Evolutionary conservation across 2,888 invertebrate genomes (phyloP), one percentile per base, ranked within the genome.

Genomic region (Meteorus colon): DNA sequence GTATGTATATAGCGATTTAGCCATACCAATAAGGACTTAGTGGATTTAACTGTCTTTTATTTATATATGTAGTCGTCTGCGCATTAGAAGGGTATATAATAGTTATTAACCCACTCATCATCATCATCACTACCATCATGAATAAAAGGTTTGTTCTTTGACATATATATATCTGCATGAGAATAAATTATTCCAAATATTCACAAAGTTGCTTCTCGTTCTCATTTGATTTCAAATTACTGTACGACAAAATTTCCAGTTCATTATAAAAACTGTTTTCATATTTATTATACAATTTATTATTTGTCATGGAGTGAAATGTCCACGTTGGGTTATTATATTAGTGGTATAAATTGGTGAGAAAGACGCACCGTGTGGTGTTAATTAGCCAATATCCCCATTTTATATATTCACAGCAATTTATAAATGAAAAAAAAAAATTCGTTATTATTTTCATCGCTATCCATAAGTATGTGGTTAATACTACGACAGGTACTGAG

Each of bases 21-120:
- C n/a, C n/a, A 19, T 55, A 55, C 8, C 8, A 6, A 55, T 55
- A 55, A n/a, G 19, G n/a, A 55, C 8, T 55, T n/a, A 19, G 19
- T 55, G 55, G 19, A 55, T 55, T 55, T 24, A 19, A 55, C 4
- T 48, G n/a, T 48, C n/a, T 48, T 48, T 48, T n/a, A n/a, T n/a
- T n/a, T n/a, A 48, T 48, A n/a, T 48, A 48, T 48, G 14, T n/a
- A 55, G 55, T 55, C 19, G 31, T 69, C 31, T 19, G 51, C 3
- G 55, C 31, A 29, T 68, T 27, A 48, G 41, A 41, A 41, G 12
- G 41, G 41, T 48, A 5, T 48, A 48, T 48, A 48, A 41, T 41
- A 12, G 41, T 69, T 34, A 55, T 69, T 69, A 69, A 69, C 10
- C 27, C 55, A 31, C 51, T 48, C 48, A 48, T 48, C n/a, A 48